phyloP scores from a whole-genome alignment of 2,113 vertebrate species.

The Callithrix jacchus region DNA sequence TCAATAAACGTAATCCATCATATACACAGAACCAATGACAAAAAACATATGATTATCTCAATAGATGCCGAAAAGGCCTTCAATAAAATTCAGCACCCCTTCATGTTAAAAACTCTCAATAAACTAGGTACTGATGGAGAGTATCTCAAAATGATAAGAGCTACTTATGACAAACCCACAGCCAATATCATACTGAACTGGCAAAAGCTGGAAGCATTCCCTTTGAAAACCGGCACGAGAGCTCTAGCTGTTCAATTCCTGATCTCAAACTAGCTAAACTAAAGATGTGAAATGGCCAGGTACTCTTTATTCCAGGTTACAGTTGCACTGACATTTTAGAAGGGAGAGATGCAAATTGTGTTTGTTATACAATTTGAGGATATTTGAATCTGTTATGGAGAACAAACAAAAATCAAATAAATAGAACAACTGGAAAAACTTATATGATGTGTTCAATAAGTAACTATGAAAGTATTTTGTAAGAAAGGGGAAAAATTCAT shows the following conservation, averaged over 20 bases:
- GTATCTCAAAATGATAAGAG: no score
- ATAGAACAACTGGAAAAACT: not conserved
- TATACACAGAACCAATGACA: no score
- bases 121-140: no score
- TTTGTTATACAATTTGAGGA: not conserved
- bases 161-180: no score
- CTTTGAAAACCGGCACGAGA: no score
- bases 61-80: no score
- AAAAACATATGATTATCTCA: no score
- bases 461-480: not conserved
- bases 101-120: no score
- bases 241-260: not conserved
- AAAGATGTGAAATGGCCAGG: not conserved
- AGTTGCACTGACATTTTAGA: not conserved
- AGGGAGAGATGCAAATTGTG: not conserved
- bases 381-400: not conserved
- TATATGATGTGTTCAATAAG: not conserved
- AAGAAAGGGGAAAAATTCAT: not conserved
- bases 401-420: not conserved
- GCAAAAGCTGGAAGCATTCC: no score
- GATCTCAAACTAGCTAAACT: not conserved
- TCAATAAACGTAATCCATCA: no score
- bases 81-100: no score
- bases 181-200: no score
- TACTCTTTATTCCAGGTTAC: not conserved